Evolutionary conservation across 2,113 vertebrate species (phyloP).

Genomic region (Scomber japonicus): DNA sequence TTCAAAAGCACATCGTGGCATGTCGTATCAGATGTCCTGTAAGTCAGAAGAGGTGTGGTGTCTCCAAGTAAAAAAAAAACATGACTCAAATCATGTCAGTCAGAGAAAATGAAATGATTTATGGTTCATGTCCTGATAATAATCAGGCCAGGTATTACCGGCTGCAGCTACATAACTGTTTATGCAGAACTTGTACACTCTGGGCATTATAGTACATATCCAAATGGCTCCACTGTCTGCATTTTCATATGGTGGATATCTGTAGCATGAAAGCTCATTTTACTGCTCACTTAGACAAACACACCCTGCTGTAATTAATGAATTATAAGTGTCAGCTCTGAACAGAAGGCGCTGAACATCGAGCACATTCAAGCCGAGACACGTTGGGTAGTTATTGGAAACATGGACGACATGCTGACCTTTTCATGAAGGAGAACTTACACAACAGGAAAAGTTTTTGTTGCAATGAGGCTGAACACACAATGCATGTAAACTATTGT

Average conservation of each 20-base stretch:
- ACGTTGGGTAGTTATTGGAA: background rate
- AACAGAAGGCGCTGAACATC: background rate
- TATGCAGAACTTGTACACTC: background rate
- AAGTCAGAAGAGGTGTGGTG: background rate
- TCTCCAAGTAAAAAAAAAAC: background rate
- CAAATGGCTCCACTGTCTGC: background rate
- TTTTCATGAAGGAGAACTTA: background rate
- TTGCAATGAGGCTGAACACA: background rate
- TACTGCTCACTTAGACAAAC: background rate
- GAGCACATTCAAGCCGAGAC: conserved; percentile 37
- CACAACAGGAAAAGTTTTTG: background rate
- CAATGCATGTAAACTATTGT: background rate
- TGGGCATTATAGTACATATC: too few species aligned
- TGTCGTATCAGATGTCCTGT: too few species aligned
- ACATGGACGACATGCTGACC: background rate
- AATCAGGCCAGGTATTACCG: background rate
- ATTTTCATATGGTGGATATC: background rate
- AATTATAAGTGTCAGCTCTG: background rate
- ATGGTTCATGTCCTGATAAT: background rate
- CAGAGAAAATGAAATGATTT: background rate
- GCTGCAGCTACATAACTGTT: background rate
- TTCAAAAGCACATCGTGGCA: too few species aligned
- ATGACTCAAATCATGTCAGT: background rate
- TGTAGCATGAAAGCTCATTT: background rate
- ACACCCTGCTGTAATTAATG: background rate